Evolutionary conservation across 2,888 invertebrate genomes (phyloP).

Genomic region (Ceriagrion tenellum): DNA sequence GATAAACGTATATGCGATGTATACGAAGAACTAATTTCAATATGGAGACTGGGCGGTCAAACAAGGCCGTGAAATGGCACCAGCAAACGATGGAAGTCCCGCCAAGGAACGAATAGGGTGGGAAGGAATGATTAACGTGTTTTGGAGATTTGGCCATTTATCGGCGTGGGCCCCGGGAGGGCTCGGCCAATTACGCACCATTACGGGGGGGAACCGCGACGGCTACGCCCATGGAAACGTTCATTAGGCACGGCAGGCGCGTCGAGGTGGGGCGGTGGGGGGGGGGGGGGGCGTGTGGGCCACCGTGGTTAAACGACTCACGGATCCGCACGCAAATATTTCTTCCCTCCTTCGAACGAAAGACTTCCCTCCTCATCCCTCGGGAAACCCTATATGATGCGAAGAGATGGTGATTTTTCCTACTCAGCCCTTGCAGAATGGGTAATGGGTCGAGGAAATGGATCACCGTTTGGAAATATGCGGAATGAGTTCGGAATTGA

Average conservation of each 20-base stretch:
- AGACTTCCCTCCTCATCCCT: background rate
- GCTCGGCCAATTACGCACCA: constrained; percentile 44
- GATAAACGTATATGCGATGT: too few species aligned
- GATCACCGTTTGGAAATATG: background rate
- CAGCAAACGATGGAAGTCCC: background rate
- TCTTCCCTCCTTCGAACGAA: background rate
- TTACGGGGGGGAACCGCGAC: background rate
- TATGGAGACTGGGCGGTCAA: background rate
- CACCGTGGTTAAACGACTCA: background rate
- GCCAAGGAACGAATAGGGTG: background rate
- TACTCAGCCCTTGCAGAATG: background rate
- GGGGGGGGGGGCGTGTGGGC: background rate
- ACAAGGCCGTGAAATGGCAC: background rate
- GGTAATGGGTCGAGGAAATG: constrained; percentile 13
- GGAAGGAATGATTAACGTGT: constrained; percentile 58
- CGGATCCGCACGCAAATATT: background rate
- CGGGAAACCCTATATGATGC: background rate
- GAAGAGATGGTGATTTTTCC: background rate
- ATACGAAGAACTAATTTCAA: background rate
- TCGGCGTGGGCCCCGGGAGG: constrained; percentile 3
- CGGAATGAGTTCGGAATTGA: background rate
- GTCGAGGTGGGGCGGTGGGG: background rate
- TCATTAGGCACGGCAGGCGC: constrained; percentile 54
- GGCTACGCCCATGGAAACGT: constrained; percentile 47
- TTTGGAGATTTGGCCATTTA: constrained; percentile 58